Percentiles rank a stretch among this genome's conserved stretches.
phyloP scores from a whole-genome alignment of 2,113 vertebrate genomes.

The Oceanites oceanicus region DNA sequence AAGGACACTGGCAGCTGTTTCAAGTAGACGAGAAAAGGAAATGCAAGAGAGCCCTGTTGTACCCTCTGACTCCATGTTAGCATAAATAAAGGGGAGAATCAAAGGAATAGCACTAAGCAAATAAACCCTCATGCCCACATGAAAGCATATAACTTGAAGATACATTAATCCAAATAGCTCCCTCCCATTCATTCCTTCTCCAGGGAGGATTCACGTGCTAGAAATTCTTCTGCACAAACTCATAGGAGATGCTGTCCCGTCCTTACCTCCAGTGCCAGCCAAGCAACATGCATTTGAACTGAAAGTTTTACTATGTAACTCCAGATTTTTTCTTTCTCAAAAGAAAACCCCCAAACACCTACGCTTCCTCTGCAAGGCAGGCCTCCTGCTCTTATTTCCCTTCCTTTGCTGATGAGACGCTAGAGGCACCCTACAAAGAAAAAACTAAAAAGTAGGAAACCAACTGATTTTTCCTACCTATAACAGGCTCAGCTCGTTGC shows the following conservation, averaged over 20 bases:
- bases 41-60: neutral
- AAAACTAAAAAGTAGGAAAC: neutral
- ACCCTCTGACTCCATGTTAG: neutral
- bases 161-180: neutral
- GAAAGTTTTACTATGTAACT: neutral
- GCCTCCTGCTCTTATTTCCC: neutral
- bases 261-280: neutral
- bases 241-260: neutral
- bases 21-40: neutral
- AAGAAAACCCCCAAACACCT: neutral
- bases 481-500: neutral
- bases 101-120: neutral
- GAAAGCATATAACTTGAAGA: neutral
- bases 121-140: neutral
- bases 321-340: neutral
- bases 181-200: neutral
- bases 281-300: neutral
- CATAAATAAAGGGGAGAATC: neutral
- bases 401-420: neutral
- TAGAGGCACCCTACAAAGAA: neutral
- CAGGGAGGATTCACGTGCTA: neutral
- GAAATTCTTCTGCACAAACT: neutral
- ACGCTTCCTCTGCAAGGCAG: neutral
- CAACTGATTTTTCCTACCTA: slow-evolving; percentile 63
- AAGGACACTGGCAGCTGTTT: slow-evolving; percentile 38